Evolutionary conservation across 2,888 invertebrate genomes (phyloP), one percentile per base, ranked within the genome.

Genomic region (Taphrorychus bicolor): DNA sequence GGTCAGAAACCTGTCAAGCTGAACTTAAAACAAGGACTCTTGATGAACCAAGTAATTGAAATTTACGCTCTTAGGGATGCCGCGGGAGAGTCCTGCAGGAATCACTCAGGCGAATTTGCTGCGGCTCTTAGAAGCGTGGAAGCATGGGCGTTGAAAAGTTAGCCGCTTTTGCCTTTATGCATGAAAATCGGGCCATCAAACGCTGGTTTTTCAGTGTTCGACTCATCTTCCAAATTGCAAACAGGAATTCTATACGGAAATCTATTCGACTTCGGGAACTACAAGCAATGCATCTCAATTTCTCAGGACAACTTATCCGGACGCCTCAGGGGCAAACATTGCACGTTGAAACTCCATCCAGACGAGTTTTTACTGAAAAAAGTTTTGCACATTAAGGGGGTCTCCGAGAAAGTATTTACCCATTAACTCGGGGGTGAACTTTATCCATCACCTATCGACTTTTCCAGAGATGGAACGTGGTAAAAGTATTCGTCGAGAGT

Each of bases 171-270:
- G n/a, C n/a, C n/a, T n/a, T n/a, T n/a, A n/a, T n/a, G n/a, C n/a
- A n/a, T n/a, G n/a, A n/a, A n/a, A 52, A 52, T 14, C 14, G 19
- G 3, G 2, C 7, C 17, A 52, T 11, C 21, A 19, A 51, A 21
- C 5, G 18, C 14, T 5, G 51, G 1, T 40, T 41, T 79, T 79
- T 45, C 73, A 85, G 85, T 85, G 84, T 72, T 84, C 24, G 85
- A 85, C 72, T 77, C 85, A 1, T 82, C 83, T 2, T 83, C 84
- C 2, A 85, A 84, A 73, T 69, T 84, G 0, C 84, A 83, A 40
- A 77, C 82, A 5, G 84, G 85, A 3, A 72, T 85, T 5, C 70
- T 84, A 1, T 70, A 72, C 16, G 85, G 84, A 1, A 83, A 85
- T 69, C 69, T 81, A 5, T 76, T 80, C 45, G 82, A 84, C 65